Base-by-base conservation (phyloP, 2,797 vertebrate genomes). In the Oryzias dopingdopingensis region DNA sequence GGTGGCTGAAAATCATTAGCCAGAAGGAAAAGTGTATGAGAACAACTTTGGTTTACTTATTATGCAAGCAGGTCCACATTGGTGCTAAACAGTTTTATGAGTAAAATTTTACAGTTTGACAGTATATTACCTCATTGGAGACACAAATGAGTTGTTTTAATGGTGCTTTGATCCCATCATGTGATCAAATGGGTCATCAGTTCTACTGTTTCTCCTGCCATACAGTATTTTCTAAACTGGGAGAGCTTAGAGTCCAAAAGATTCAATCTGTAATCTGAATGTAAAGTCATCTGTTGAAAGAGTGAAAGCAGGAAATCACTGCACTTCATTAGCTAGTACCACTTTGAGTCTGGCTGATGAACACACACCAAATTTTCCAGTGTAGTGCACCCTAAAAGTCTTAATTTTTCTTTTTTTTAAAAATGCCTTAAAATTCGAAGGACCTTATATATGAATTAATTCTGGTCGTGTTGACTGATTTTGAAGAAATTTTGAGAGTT, bases 91-190 rank as follows among this genome's bases (percentile, higher is more conserved):
- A 52, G 65, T 52, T 26, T 26, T 26, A 26, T 7, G 1, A 67
- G 61, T 62, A 70, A 72, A 52, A 70, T 66, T 73, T 62, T 59
- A 70, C 75, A 62, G 74, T 78, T 76, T 42, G 68, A 71, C 58
- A 80, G 70, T 71, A 41, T 61, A 59, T 81, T 83, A 66, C 69
- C 62, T 74, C 76, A 44, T 49, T 20, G 72, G 63, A n/a, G 57
- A 48, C 17, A 62, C 15, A 71, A 74, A 7, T 73, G 64, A 79
- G 71, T 56, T 2, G 58, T 69, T 42, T 54, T 59, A 55, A 79
- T 50, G 65, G 74, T 62, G 72, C 75, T 77, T 44, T 26, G 56
- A 66, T 84, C 72, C 74, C 83, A 84, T 87, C 70, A 67, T 59
- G n/a, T 83, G 65, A 80, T 84, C 74, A 61, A 72, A 58, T 73